Percentiles rank a stretch among this genome's conserved stretches.
Conservation (phyloP, 1,140 invertebrate species). For the Bombus picipes region DNA sequence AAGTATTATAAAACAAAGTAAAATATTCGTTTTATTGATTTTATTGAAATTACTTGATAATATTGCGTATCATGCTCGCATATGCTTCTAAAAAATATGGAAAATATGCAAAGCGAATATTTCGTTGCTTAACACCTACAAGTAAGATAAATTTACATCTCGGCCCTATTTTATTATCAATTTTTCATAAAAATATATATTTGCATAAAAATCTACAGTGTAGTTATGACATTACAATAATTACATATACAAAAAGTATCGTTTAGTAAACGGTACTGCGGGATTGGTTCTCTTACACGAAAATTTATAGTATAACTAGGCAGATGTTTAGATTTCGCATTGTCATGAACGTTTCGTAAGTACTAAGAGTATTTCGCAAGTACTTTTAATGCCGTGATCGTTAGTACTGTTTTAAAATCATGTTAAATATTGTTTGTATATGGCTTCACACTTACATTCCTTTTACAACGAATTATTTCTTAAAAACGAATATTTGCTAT, state of each 20-base stretch:
- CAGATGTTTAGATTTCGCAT: neutral
- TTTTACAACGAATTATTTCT: neutral
- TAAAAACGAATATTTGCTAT: neutral
- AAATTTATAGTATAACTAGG: neutral
- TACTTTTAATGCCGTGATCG: neutral
- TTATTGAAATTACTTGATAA: too few relatives aligned
- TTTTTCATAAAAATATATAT: neutral
- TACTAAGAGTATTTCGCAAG: neutral
- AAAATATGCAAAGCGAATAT: neutral
- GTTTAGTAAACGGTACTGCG: neutral
- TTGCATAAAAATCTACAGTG: neutral
- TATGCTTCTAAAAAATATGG: neutral
- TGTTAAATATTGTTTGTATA: neutral
- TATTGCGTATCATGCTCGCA: too few relatives aligned
- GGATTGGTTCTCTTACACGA: neutral
- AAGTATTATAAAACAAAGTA: neutral
- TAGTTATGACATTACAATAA: neutral
- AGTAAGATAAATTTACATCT: neutral
- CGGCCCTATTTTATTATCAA: neutral
- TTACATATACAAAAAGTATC: neutral
- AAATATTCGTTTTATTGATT: neutral
- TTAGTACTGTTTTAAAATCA: neutral
- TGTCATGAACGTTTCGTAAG: neutral
- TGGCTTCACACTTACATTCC: too few relatives aligned
- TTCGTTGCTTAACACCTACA: neutral